Evolutionary conservation across 2,113 vertebrate species (phyloP).

Genomic region (Elachura formosa): DNA sequence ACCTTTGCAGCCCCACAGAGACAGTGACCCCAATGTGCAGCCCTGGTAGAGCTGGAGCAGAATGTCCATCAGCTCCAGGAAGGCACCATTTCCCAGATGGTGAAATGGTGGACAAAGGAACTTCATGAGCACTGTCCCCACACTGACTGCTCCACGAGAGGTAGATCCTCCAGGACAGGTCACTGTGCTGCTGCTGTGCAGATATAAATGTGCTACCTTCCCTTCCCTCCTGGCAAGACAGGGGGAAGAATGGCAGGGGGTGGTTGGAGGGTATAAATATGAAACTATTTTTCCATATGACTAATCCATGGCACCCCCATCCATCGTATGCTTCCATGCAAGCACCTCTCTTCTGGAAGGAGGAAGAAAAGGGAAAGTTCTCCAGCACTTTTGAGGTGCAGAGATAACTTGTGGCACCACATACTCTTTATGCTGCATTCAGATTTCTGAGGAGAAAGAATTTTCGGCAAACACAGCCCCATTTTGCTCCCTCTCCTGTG

Average conservation of each 20-base stretch:
- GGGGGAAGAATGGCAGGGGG: not conserved
- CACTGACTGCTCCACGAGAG: accelerated
- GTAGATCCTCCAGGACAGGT: not conserved
- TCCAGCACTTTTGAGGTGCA: not conserved
- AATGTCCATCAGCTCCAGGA: accelerated
- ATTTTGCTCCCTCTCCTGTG: not conserved
- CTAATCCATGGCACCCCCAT: not conserved
- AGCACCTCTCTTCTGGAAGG: not conserved
- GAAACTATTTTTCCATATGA: not conserved
- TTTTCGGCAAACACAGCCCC: not conserved
- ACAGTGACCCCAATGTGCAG: not conserved
- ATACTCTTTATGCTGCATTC: not conserved
- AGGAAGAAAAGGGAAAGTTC: not conserved
- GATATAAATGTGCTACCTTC: not conserved
- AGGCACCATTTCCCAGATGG: not conserved
- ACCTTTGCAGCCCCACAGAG: accelerated
- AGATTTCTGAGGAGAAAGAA: not conserved
- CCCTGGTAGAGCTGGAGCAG: not conserved
- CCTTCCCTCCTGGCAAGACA: not conserved
- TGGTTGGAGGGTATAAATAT: accelerated
- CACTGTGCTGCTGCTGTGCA: not conserved
- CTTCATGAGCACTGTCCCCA: not conserved
- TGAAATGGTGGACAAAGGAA: not conserved
- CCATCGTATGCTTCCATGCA: not conserved
- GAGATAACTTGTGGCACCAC: not conserved